Evolutionary conservation across 2,113 vertebrate species (phyloP).

Genomic region (Scophthalmus maximus): DNA sequence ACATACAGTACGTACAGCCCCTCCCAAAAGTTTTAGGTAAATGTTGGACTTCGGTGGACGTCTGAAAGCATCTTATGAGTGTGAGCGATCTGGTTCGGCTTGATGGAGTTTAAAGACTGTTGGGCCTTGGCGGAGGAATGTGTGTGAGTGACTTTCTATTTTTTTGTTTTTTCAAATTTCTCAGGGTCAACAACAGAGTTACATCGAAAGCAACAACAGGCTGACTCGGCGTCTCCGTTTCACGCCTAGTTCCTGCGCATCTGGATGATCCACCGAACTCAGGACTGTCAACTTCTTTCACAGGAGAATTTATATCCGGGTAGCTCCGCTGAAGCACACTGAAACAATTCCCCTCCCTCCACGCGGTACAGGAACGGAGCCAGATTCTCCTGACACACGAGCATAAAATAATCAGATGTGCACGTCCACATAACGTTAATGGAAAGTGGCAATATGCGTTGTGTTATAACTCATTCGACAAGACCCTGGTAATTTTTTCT

Average conservation of each 20-base stretch:
- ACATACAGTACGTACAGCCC: too few species aligned
- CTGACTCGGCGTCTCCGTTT: not conserved
- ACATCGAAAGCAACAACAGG: too few species aligned
- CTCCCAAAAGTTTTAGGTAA: too few species aligned
- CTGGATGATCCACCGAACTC: not conserved
- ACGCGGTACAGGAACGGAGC: not conserved
- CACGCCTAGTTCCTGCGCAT: not conserved
- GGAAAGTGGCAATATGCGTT: not conserved
- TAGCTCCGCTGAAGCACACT: not conserved
- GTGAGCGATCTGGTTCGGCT: too few species aligned
- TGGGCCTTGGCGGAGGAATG: too few species aligned
- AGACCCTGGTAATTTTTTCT: not conserved
- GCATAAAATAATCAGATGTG: not conserved
- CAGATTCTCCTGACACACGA: not conserved
- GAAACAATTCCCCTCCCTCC: slow-evolving; percentile 3
- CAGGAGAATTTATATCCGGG: not conserved
- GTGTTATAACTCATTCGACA: not conserved
- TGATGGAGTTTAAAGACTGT: too few species aligned
- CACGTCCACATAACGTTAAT: not conserved
- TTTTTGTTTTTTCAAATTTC: too few species aligned
- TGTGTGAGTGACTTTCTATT: too few species aligned
- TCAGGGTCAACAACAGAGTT: not conserved
- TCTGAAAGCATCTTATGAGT: too few species aligned
- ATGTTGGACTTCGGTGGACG: too few species aligned
- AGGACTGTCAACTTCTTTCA: not conserved